Evolutionary conservation across 1,140 invertebrate species (phyloP), one percentile per base, ranked within the genome.

Genomic region (Brachionus angularis): DNA sequence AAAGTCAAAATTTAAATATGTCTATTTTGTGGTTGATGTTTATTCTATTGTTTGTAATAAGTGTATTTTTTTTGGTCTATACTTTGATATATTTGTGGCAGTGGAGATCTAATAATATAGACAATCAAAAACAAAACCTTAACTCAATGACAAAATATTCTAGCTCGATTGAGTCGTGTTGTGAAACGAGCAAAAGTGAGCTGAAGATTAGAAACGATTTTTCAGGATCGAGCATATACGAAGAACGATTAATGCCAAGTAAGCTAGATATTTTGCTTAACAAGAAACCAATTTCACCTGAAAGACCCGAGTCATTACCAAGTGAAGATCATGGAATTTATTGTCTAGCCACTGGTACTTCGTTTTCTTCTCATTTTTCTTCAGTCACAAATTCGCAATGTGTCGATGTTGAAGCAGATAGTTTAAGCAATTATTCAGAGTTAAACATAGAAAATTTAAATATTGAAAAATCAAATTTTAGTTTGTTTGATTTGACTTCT

Each of bases 311-410:
- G n/a, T n/a, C n/a, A n/a, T n/a, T n/a, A n/a, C n/a, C 39, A 10
- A 58, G 53, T 25, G 62, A 67, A 31, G 62, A 67, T 18, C 62
- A 47, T 21, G 62, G 62, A 25, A 42, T 67, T 8, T 67, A 67
- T 50, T 67, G 62, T 50, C 39, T 67, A 4, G 62, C 62, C 3
- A 47, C 62, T 14, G 62, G 62, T 47, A 47, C 47, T n/a, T 67
- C 62, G 27, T 47, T 67, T 21, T 27, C 62, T 8, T 47, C 62
- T 7, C 25, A 67, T 50, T 21, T 67, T 21, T 67, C 62, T 3
- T 67, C 62, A 2, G 44, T 33, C 39, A 10, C 39, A 10, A 42
- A 42, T 2, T 58, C 53, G 12, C 33, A 39, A 1, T 58, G 53
- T n/a, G 21, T 58, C n/a, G 53, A 58, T 39, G 18, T 18, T 12